phyloP scores from a whole-genome alignment of 2,113 vertebrate genomes.

The Bubalus kerabau region DNA sequence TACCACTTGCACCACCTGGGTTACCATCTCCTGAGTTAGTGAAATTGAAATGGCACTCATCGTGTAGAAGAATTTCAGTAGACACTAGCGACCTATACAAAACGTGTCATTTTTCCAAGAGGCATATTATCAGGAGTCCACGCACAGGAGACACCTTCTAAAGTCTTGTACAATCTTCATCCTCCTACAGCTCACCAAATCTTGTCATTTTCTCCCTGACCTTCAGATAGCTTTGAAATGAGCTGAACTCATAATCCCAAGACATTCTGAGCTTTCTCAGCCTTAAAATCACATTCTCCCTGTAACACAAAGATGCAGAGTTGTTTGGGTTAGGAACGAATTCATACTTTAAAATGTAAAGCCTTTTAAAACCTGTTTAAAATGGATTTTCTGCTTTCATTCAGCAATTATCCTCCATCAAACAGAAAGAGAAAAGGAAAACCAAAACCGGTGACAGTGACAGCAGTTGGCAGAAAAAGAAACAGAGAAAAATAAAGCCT shows the following conservation, averaged over 20 bases:
- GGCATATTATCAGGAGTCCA: background rate
- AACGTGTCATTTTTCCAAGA: background rate
- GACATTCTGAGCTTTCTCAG: background rate
- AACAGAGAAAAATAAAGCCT: background rate
- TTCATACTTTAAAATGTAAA: background rate
- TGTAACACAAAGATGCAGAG: background rate
- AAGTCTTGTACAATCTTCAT: background rate
- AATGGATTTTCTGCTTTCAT: background rate
- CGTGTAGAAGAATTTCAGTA: background rate
- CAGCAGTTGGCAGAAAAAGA: constrained; percentile 28
- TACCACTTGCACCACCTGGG: background rate
- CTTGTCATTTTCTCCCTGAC: background rate
- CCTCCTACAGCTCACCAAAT: background rate
- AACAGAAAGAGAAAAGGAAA: constrained; percentile 36
- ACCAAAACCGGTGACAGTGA: background rate
- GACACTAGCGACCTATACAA: too few species aligned
- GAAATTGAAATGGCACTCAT: background rate
- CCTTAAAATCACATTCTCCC: background rate
- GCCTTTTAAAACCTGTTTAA: background rate
- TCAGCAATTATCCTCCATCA: background rate
- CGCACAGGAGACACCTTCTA: background rate
- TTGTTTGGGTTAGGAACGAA: background rate
- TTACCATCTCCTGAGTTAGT: background rate
- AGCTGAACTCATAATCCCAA: background rate
- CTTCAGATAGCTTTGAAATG: background rate